Evolutionary conservation across 2,113 vertebrate genomes (phyloP).

Genomic region (Ivindomyrus marchei): DNA sequence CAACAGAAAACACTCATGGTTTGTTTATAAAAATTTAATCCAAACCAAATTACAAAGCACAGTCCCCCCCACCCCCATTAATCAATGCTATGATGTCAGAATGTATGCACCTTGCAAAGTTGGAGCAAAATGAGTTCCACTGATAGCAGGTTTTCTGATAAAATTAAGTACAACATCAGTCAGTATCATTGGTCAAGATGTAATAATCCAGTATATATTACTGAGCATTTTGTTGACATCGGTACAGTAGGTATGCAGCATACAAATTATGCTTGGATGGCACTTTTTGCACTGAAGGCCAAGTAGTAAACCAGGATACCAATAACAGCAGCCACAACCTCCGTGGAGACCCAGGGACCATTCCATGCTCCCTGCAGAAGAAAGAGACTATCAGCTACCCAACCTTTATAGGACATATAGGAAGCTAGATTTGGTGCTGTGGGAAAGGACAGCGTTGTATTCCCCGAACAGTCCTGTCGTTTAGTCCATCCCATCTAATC

Average conservation of each 20-base stretch:
- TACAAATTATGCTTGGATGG: conserved; percentile 69
- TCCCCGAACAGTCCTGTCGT: too few species aligned
- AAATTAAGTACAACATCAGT: background rate
- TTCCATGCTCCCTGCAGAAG: conserved; percentile 73
- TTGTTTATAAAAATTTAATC: background rate
- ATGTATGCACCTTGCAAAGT: background rate
- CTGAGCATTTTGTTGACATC: background rate
- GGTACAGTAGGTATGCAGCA: conserved; percentile 26
- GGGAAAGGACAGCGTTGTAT: background rate
- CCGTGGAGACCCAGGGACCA: conserved; percentile 83
- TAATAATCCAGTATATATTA: background rate
- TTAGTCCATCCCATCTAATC: too few species aligned
- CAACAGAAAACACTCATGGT: background rate
- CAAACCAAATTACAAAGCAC: background rate
- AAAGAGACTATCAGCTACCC: background rate
- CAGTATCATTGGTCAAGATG: background rate
- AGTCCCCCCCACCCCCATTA: background rate
- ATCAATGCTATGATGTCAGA: background rate
- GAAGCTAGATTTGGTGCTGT: background rate
- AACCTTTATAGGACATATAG: background rate
- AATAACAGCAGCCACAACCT: conserved; percentile 75
- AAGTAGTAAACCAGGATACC: conserved; percentile 77
- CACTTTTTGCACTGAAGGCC: conserved; percentile 77
- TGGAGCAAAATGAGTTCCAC: background rate
- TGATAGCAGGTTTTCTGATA: background rate